Conservation (phyloP, 2,113 vertebrate genomes). For the Cyanoliseus patagonus region DNA sequence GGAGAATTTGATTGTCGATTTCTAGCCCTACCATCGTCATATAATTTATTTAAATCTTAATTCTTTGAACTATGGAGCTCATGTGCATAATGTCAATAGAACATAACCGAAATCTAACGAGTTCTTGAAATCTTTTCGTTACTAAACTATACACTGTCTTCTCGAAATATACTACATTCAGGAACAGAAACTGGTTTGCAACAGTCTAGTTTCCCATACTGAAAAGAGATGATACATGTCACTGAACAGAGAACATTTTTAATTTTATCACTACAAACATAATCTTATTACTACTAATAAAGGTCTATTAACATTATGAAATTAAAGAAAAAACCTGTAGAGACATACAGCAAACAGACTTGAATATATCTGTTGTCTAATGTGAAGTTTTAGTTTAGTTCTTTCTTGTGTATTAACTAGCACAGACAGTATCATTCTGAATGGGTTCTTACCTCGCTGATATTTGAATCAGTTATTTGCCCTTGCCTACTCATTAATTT, state of each 20-base stretch:
- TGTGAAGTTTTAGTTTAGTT: neutral
- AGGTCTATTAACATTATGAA: neutral
- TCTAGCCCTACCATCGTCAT: neutral
- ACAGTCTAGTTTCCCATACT: neutral
- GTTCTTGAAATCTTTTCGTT: neutral
- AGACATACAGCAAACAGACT: neutral
- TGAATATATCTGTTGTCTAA: neutral
- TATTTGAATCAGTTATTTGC: conserved; percentile 83
- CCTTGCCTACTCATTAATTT: conserved; percentile 81
- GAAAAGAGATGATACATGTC: neutral
- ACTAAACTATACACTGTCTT: neutral
- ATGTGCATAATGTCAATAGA: neutral
- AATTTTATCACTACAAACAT: neutral
- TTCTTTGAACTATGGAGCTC: neutral
- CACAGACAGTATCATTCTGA: neutral
- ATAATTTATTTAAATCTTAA: neutral
- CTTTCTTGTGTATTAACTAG: neutral
- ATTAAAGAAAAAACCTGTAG: neutral
- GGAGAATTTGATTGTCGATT: neutral
- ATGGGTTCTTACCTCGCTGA: conserved; percentile 79
- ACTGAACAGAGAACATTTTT: neutral
- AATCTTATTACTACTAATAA: neutral
- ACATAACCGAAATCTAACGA: neutral
- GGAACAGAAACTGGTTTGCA: neutral
- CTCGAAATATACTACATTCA: neutral